These are phyloP conservation scores for Drosophila seguyi DNA, from an alignment of 1,140 invertebrate species.

Conservation along the genomic window DNA sequence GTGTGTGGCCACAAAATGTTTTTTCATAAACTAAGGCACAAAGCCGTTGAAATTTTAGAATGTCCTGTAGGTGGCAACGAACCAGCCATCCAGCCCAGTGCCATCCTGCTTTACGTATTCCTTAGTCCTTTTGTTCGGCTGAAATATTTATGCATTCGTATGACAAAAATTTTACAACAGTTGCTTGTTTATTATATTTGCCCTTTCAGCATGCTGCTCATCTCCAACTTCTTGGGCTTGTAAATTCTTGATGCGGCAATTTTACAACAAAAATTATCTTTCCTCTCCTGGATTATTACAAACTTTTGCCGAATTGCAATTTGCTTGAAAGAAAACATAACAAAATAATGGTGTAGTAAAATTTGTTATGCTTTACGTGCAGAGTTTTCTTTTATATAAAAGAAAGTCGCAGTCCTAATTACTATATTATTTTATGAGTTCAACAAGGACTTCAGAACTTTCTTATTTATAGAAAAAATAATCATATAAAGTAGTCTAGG, in stretches of 20 bases:
- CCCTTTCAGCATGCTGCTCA: slow-evolving; percentile 37
- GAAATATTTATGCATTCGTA: slow-evolving; percentile 75
- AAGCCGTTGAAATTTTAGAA: slow-evolving; percentile 66
- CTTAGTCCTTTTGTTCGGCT: slow-evolving; percentile 60
- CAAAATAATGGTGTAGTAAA: slow-evolving; percentile 27
- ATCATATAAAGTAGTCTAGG: background rate
- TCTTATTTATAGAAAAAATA: background rate
- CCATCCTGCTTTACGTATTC: slow-evolving; percentile 39
- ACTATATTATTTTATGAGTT: slow-evolving; percentile 13
- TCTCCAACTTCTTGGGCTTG: slow-evolving; percentile 41
- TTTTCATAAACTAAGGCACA: slow-evolving; percentile 67
- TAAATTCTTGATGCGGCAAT: slow-evolving; percentile 68
- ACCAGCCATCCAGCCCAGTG: slow-evolving; percentile 13
- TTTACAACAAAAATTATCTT: slow-evolving; percentile 59
- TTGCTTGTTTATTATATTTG: slow-evolving; percentile 36
- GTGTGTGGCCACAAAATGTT: slow-evolving; percentile 74
- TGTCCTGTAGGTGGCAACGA: slow-evolving; percentile 47
- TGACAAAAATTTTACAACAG: slow-evolving; percentile 65
- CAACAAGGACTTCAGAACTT: background rate
- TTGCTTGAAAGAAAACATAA: slow-evolving; percentile 44
- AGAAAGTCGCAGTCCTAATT: slow-evolving; percentile 19
- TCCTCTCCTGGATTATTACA: slow-evolving; percentile 30
- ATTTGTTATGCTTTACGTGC: slow-evolving; percentile 22
- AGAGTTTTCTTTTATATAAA: slow-evolving; percentile 11
- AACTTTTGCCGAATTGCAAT: slow-evolving; percentile 52